Evolutionary conservation across 2,797 vertebrate genomes (phyloP).

Genomic region (Cyprinodon diabolis): DNA sequence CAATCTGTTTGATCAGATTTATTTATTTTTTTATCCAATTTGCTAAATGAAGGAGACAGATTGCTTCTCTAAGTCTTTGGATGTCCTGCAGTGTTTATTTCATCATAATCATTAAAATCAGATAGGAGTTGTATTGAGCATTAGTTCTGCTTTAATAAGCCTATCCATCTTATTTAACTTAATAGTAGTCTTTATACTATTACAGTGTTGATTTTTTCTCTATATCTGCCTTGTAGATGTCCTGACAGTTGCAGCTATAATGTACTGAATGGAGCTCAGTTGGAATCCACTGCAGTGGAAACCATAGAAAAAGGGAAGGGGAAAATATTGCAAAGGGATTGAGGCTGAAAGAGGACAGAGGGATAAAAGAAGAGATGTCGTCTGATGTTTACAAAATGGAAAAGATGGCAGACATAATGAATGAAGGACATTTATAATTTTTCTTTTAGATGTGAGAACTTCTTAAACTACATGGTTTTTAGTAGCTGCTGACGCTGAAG

Average conservation of each 20-base stretch:
- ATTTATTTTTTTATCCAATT: background rate
- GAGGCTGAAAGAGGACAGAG: constrained; percentile 3
- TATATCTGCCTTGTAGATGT: constrained; percentile 10
- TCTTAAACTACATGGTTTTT: background rate
- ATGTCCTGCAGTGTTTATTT: background rate
- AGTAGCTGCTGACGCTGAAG: constrained; percentile 33
- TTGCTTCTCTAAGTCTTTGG: background rate
- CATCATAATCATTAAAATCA: background rate
- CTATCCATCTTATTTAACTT: background rate
- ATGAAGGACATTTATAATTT: background rate
- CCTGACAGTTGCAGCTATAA: constrained; percentile 58
- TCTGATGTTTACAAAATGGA: constrained; percentile 3
- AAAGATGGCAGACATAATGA: constrained; percentile 8
- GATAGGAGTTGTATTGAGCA: background rate
- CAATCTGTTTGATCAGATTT: constrained; percentile 40
- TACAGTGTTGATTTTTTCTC: constrained; percentile 6
- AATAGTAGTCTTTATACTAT: constrained; percentile 17
- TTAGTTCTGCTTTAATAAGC: background rate
- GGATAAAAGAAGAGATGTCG: constrained; percentile 12
- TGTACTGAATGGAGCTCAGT: constrained; percentile 60
- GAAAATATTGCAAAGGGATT: constrained; percentile 4
- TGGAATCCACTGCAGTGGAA: constrained; percentile 54
- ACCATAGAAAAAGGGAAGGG: constrained; percentile 10
- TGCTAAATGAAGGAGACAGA: background rate
- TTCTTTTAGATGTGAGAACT: no score